Conservation (phyloP, 2,113 vertebrate genomes). For the Hypocryptadius cinnamomeus region DNA sequence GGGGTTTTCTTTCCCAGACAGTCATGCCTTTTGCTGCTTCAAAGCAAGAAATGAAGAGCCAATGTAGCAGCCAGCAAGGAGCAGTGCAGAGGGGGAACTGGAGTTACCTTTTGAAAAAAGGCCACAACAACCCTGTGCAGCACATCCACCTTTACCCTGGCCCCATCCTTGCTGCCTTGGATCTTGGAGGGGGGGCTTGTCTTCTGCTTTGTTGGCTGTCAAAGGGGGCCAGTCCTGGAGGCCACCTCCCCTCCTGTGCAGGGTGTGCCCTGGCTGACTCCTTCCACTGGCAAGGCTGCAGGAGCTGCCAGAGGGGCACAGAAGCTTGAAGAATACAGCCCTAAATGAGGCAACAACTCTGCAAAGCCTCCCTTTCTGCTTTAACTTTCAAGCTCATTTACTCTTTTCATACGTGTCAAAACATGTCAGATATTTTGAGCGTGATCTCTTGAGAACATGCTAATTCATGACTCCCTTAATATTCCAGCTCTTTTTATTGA, state of each 20-base stretch:
- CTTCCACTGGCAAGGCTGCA: background rate
- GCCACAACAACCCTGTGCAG: accelerated
- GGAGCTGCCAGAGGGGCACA: background rate
- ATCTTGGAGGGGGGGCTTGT: background rate
- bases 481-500: constrained; percentile 46
- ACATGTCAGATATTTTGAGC: constrained; percentile 30
- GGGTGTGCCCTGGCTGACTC: background rate
- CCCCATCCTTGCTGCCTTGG: background rate
- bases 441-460: constrained; percentile 43
- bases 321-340: accelerated
- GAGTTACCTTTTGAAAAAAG: background rate
- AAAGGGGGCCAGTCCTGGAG: background rate
- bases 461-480: constrained; percentile 39
- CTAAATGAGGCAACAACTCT: background rate
- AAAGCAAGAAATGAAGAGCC: background rate
- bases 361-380: constrained; percentile 2
- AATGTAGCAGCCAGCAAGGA: accelerated
- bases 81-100: background rate
- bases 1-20: background rate
- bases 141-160: background rate
- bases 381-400: constrained; percentile 41
- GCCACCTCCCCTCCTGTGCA: background rate
- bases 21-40: background rate
- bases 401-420: constrained; percentile 26
- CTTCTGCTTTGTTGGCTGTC: background rate